Percentiles rank a stretch among this genome's conserved stretches.
Conservation (phyloP, 2,113 vertebrate genomes). For the Caranx melampygus region DNA sequence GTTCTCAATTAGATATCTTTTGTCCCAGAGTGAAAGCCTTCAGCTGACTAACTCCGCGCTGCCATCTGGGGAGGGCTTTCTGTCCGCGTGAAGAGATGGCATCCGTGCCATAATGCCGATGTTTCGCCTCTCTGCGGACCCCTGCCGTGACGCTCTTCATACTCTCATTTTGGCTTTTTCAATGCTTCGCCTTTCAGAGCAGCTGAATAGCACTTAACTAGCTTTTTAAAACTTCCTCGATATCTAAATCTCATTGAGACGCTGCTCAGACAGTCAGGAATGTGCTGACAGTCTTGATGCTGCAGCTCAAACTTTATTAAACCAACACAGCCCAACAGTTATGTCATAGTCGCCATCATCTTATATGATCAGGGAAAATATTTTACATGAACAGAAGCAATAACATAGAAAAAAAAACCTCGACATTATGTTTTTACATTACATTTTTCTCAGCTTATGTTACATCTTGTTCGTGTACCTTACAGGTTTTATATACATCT, state of each 20-base stretch:
- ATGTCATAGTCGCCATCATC: too few relatives aligned
- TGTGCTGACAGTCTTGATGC: background rate
- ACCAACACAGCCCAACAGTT: too few relatives aligned
- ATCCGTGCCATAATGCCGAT: slow-evolving; percentile 68
- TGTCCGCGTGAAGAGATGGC: slow-evolving; percentile 58
- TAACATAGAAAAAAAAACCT: too few relatives aligned
- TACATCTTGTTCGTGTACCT: too few relatives aligned
- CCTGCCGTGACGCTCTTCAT: slow-evolving; percentile 51
- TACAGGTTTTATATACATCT: too few relatives aligned
- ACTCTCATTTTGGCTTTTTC: slow-evolving; percentile 57
- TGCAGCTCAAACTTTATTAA: too few relatives aligned
- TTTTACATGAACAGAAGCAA: too few relatives aligned
- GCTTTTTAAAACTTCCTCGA: slow-evolving; percentile 63
- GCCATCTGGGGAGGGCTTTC: slow-evolving; percentile 76
- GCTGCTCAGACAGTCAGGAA: slow-evolving; percentile 13
- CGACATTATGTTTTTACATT: too few relatives aligned
- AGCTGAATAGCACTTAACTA: slow-evolving; percentile 68
- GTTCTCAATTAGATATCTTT: slow-evolving; percentile 85
- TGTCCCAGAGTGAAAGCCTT: slow-evolving; percentile 80
- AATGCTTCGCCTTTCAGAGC: slow-evolving; percentile 37
- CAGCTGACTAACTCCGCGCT: slow-evolving; percentile 57
- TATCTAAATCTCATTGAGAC: slow-evolving; percentile 62
- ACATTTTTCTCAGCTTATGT: too few relatives aligned
- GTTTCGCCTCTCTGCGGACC: slow-evolving; percentile 59
- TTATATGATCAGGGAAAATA: too few relatives aligned